Evolutionary conservation across 2,797 vertebrate genomes (phyloP).

Genomic region (Leptodactylus fallax): DNA sequence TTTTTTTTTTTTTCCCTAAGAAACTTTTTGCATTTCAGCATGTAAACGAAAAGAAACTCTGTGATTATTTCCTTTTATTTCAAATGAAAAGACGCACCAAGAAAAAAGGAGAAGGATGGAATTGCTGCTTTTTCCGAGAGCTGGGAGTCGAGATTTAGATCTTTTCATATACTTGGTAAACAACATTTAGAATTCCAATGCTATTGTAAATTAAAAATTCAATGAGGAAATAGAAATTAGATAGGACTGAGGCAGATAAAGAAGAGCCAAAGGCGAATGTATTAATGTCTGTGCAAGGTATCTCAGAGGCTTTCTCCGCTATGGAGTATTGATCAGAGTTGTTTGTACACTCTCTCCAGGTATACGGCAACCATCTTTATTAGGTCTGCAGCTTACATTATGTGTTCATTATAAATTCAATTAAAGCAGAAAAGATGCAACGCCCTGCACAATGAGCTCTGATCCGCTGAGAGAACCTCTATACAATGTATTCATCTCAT

Average conservation of each 20-base stretch:
- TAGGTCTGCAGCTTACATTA: conserved; percentile 26
- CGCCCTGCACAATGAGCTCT: neutral
- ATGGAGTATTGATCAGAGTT: conserved; percentile 17
- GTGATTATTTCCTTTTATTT: conserved; percentile 21
- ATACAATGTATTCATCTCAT: neutral
- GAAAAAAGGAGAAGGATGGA: neutral
- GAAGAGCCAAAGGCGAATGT: conserved; percentile 32
- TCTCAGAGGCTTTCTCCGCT: neutral
- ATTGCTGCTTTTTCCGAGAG: neutral
- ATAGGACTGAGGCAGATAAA: conserved; percentile 26
- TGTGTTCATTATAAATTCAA: conserved; percentile 37
- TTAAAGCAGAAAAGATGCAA: conserved; percentile 12
- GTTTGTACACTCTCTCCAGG: conserved; percentile 9
- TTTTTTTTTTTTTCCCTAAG: neutral
- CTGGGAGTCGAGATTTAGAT: conserved; percentile 39
- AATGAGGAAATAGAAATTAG: conserved; percentile 58
- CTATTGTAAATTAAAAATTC: conserved; percentile 53
- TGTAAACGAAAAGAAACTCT: neutral
- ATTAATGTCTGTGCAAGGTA: neutral
- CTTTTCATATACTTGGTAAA: conserved; percentile 50
- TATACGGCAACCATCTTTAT: neutral
- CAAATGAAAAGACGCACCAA: conserved; percentile 22
- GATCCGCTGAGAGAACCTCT: neutral
- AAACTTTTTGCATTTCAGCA: conserved; percentile 33
- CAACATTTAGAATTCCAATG: conserved; percentile 46